phyloP scores from a whole-genome alignment of 2,888 invertebrate genomes.

The Andrena praecox region DNA sequence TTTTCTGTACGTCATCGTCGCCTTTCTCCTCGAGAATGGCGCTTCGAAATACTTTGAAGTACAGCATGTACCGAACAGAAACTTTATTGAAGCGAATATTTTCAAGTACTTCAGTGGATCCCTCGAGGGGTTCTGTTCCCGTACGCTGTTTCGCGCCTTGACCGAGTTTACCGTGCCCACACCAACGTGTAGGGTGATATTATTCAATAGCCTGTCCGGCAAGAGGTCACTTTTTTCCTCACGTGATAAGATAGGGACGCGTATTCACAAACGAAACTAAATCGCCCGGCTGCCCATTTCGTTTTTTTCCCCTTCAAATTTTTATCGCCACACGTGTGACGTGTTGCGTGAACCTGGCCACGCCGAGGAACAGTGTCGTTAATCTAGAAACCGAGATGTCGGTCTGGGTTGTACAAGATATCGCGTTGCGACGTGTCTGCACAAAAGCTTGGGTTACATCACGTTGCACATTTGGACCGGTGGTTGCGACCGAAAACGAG shows the following conservation, averaged over 20 bases:
- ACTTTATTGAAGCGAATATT: no score
- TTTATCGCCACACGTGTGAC: not conserved
- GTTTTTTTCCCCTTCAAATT: not conserved
- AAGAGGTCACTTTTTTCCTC: conserved; percentile 28
- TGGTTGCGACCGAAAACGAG: conserved; percentile 36
- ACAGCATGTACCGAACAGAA: not conserved
- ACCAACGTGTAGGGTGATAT: conserved; percentile 15
- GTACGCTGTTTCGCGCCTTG: conserved; percentile 22
- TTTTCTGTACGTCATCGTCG: not conserved
- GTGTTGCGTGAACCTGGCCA: conserved; percentile 6
- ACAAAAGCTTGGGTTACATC: conserved; percentile 63
- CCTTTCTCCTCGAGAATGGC: not conserved
- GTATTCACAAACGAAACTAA: not conserved
- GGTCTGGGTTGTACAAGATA: conserved; percentile 32
- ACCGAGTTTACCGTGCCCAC: conserved; percentile 26
- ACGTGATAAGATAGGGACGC: conserved; percentile 26
- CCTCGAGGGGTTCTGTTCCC: not conserved
- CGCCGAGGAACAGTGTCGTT: conserved; percentile 18
- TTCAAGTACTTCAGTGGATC: not conserved
- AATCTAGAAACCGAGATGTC: conserved; percentile 51
- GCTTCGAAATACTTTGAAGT: not conserved
- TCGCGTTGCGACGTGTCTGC: conserved; percentile 54
- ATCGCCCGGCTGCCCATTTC: not conserved
- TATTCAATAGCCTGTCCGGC: conserved; percentile 28
- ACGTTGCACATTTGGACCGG: conserved; percentile 65